phyloP scores from a whole-genome alignment of 2,113 vertebrate species.

The Steatornis caripensis region DNA sequence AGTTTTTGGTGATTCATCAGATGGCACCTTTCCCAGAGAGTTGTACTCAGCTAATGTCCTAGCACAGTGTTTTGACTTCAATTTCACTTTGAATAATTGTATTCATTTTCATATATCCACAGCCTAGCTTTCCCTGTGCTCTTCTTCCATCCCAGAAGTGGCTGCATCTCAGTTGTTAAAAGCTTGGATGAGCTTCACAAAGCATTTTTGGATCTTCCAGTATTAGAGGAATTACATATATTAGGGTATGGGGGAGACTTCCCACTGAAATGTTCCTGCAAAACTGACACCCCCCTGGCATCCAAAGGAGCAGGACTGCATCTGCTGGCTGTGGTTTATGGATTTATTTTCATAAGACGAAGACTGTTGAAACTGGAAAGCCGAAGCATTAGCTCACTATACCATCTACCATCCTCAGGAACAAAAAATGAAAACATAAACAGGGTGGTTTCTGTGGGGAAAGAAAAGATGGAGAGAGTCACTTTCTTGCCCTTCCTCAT shows the following conservation, averaged over 20 bases:
- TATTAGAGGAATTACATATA: neutral
- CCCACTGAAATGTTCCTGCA: neutral
- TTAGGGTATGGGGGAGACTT: neutral
- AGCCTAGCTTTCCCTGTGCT: neutral
- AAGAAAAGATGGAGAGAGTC: neutral
- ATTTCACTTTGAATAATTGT: neutral
- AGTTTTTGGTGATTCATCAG: neutral
- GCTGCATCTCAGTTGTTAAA: neutral
- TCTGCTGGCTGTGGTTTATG: rapidly evolving
- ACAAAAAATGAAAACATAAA: neutral
- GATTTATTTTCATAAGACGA: neutral
- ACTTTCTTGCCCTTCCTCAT: neutral
- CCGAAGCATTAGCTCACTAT: neutral
- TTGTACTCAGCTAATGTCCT: neutral
- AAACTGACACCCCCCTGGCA: neutral
- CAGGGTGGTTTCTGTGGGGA: neutral
- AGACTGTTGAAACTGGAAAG: neutral
- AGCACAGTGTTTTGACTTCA: neutral
- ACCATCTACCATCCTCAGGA: neutral
- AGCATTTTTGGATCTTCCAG: neutral
- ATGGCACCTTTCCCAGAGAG: neutral
- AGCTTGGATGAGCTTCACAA: neutral
- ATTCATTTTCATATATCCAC: neutral
- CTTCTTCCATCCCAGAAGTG: neutral
- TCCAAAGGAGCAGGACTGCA: neutral